Conservation (phyloP, 2,113 vertebrate genomes). For the Lonchura striata region DNA sequence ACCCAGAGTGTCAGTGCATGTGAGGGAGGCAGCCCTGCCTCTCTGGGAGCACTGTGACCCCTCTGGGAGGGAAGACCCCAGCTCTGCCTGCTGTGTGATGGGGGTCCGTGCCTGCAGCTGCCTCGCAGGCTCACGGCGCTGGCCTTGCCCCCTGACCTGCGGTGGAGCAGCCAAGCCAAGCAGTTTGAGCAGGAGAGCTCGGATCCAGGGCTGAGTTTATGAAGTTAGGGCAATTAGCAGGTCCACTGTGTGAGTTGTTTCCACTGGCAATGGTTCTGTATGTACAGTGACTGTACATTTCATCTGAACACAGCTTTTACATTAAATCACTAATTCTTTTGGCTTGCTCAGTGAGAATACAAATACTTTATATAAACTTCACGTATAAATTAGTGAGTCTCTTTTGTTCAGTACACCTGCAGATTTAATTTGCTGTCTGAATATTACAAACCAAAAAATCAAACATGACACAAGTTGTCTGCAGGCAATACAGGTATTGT, state of each 20-base stretch:
- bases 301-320: neutral
- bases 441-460: neutral
- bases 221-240: conserved; percentile 4
- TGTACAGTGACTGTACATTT: neutral
- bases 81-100: neutral
- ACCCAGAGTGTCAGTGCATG: neutral
- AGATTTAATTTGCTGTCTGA: neutral
- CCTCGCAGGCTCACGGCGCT: neutral
- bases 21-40: neutral
- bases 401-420: neutral
- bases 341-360: neutral
- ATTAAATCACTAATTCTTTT: conserved; percentile 21
- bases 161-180: neutral
- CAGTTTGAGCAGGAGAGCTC: neutral
- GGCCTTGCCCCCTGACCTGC: neutral
- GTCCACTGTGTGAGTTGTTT: conserved; percentile 28
- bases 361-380: conserved; percentile 13
- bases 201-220: neutral
- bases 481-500: neutral
- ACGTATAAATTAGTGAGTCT: neutral
- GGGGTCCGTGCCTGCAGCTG: neutral
- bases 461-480: neutral
- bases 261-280: conserved; percentile 39
- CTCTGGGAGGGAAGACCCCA: neutral
- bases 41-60: neutral